Conservation (phyloP, 2,113 vertebrate species). For the Forbesichthys papilliferus region DNA sequence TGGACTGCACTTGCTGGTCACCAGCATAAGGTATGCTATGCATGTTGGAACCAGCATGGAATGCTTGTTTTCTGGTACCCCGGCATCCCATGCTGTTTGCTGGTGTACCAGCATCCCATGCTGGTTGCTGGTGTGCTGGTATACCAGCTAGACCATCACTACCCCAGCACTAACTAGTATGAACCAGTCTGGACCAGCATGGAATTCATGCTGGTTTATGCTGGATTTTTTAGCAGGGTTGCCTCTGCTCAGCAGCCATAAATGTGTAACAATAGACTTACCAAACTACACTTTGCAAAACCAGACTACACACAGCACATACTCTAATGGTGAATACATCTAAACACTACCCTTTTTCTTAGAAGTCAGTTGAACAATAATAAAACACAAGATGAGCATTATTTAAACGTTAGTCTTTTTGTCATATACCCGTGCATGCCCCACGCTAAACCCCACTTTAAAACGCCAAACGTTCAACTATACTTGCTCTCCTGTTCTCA, state of each 20-base stretch:
- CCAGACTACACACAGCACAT: slow-evolving; percentile 86
- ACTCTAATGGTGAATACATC: slow-evolving; percentile 79
- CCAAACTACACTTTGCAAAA: slow-evolving; percentile 80
- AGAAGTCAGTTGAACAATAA: slow-evolving; percentile 73
- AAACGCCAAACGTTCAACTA: slow-evolving; percentile 29
- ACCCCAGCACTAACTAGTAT: too few relatives aligned
- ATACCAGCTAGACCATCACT: too few relatives aligned
- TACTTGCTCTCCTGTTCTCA: slow-evolving; percentile 30
- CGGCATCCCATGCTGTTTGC: too few relatives aligned
- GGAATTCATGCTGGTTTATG: too few relatives aligned
- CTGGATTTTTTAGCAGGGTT: not conserved
- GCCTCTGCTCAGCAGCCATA: slow-evolving; percentile 43
- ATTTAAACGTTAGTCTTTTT: slow-evolving; percentile 55
- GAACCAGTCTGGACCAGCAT: too few relatives aligned
- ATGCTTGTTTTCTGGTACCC: too few relatives aligned
- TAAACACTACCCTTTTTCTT: slow-evolving; percentile 74
- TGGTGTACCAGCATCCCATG: too few relatives aligned
- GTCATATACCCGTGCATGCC: slow-evolving; percentile 58
- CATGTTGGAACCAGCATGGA: too few relatives aligned
- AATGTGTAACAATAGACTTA: slow-evolving; percentile 76
- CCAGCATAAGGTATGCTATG: too few relatives aligned
- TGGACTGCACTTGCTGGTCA: slow-evolving; percentile 19
- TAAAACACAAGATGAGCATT: slow-evolving; percentile 82
- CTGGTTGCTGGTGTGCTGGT: too few relatives aligned
- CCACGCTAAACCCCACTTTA: slow-evolving; percentile 44